phyloP scores from a whole-genome alignment of 1,140 invertebrate genomes.

The Chelonus insularis region DNA sequence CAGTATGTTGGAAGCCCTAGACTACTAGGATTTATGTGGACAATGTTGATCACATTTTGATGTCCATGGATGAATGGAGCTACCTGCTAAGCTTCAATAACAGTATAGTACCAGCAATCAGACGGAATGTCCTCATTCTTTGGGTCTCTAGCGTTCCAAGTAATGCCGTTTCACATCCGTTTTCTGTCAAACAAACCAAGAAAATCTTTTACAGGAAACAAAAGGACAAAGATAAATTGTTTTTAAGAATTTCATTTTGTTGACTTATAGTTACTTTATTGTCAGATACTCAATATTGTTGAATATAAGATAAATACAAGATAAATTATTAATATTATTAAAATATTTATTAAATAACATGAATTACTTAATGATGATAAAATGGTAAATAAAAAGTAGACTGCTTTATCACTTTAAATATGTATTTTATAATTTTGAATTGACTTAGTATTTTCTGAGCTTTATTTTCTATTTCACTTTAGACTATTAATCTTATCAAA shows the following conservation, averaged over 20 bases:
- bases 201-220: conserved; percentile 7
- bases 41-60: conserved; percentile 49
- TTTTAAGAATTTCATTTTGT: neutral
- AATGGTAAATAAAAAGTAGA: neutral
- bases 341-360: too few species aligned
- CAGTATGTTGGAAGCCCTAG: conserved; percentile 56
- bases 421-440: too few species aligned
- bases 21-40: conserved; percentile 61
- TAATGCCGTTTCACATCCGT: conserved; percentile 10
- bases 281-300: neutral
- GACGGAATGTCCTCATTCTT: conserved; percentile 3
- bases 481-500: neutral
- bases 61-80: conserved; percentile 11
- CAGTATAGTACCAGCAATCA: neutral
- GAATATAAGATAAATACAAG: neutral
- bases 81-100: conserved; percentile 17
- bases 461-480: too few species aligned
- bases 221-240: neutral
- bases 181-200: conserved; percentile 12
- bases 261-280: neutral
- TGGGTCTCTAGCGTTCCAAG: neutral
- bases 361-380: neutral
- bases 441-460: too few species aligned
- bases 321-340: too few species aligned
- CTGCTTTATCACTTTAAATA: neutral